Evolutionary conservation across 2,888 invertebrate genomes (phyloP).

Genomic region (Meiosimyza platycephala): DNA sequence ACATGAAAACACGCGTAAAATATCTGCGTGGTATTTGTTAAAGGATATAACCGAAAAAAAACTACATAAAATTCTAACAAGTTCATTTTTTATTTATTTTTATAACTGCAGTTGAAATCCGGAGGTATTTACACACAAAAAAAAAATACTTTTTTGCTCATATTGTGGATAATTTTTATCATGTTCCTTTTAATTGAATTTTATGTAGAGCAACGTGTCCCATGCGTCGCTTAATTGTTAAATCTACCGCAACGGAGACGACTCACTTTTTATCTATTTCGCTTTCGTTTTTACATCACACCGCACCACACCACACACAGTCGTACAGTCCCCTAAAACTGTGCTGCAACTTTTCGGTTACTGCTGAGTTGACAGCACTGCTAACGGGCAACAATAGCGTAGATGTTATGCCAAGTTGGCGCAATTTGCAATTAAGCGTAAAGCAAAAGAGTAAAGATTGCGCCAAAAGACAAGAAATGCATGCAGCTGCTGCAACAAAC

Average conservation of each 20-base stretch:
- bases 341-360: slow-evolving; percentile 13
- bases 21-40: too few species aligned
- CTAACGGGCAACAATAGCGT: background rate
- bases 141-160: too few species aligned
- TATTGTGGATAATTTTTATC: background rate
- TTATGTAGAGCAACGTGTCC: background rate
- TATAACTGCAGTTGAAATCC: too few species aligned
- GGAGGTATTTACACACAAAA: too few species aligned
- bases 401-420: slow-evolving; percentile 18
- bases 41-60: too few species aligned
- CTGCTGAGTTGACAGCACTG: slow-evolving; percentile 22
- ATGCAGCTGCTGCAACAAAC: background rate
- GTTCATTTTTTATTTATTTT: too few species aligned
- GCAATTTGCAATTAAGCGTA: slow-evolving; percentile 4
- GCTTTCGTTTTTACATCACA: background rate
- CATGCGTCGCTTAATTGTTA: slow-evolving; percentile 22
- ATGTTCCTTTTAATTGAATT: slow-evolving; percentile 22
- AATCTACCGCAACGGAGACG: slow-evolving; percentile 16
- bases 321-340: slow-evolving; percentile 2
- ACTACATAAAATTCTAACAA: too few species aligned
- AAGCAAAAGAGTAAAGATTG: too few species aligned
- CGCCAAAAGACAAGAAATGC: background rate
- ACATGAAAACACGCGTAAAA: too few species aligned
- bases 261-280: background rate
- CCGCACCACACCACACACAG: too few species aligned